Percentiles rank a stretch among this genome's conserved stretches.
phyloP scores from a whole-genome alignment of 1,140 invertebrate species.

The Drosophila punjabiensis region DNA sequence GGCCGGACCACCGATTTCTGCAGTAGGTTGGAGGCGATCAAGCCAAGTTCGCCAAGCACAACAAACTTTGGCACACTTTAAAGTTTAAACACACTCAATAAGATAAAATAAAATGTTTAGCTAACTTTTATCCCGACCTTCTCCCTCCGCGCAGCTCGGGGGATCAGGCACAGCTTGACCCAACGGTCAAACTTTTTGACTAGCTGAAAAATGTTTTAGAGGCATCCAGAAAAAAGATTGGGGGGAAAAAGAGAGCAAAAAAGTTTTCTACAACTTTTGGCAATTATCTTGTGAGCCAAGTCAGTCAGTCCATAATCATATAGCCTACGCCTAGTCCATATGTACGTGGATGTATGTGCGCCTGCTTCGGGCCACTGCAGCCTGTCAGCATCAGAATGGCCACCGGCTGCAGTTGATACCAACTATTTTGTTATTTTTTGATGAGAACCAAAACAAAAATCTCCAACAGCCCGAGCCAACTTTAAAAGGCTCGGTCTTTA shows the following conservation, averaged over 20 bases:
- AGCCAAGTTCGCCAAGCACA: conserved; percentile 47
- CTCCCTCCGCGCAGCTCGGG: conserved; percentile 10
- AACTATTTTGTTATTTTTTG: conserved; percentile 42
- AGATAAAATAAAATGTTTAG: conserved; percentile 83
- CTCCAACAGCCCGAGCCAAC: conserved; percentile 6
- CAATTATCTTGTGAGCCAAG: conserved; percentile 77
- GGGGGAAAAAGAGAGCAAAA: conserved; percentile 5
- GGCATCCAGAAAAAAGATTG: conserved; percentile 35
- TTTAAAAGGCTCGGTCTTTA: conserved; percentile 36
- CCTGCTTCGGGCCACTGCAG: conserved; percentile 37
- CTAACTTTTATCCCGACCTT: conserved; percentile 57
- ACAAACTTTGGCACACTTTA: conserved; percentile 79
- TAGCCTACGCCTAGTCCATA: conserved; percentile 16
- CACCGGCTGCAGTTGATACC: conserved; percentile 35
- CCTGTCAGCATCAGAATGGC: conserved; percentile 50
- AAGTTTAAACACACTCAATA: conserved; percentile 84
- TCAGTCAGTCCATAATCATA: conserved; percentile 50
- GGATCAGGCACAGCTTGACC: conserved; percentile 76
- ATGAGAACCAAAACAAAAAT: conserved; percentile 38
- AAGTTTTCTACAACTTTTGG: conserved; percentile 76
- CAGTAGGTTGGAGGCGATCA: conserved; percentile 24
- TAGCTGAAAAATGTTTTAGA: conserved; percentile 79
- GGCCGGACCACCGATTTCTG: conserved; percentile 27
- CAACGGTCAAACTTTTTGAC: conserved; percentile 80
- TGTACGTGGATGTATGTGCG: not conserved